Evolutionary conservation across 2,113 vertebrate genomes (phyloP).

Genomic region (Scolopax mira): DNA sequence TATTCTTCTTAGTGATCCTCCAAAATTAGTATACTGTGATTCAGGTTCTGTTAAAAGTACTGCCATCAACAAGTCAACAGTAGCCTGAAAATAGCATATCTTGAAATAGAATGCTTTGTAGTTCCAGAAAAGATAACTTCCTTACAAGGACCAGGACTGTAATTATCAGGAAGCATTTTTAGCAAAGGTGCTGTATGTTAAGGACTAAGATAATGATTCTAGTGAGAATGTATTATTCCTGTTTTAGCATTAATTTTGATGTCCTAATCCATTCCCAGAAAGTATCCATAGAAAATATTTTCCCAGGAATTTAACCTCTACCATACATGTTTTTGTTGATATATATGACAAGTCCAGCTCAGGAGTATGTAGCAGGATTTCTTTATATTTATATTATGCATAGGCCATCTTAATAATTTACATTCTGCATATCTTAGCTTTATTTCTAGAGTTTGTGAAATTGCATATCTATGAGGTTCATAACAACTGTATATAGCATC

Average conservation of each 20-base stretch:
- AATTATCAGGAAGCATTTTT: neutral
- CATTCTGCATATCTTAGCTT: neutral
- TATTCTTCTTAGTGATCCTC: neutral
- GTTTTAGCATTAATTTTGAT: neutral
- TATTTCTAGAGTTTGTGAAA: neutral
- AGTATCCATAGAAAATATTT: neutral
- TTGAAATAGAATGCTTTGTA: constrained; percentile 14
- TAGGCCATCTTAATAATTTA: neutral
- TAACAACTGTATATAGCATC: neutral
- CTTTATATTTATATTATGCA: neutral
- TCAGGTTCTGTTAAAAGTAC: neutral
- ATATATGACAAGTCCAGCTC: neutral
- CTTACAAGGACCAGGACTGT: neutral
- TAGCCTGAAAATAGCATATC: neutral
- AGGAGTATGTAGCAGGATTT: neutral
- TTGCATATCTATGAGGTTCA: neutral
- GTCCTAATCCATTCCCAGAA: neutral
- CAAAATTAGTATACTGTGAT: neutral
- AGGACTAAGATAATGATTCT: neutral
- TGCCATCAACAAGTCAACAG: constrained; percentile 21
- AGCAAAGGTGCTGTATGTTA: neutral
- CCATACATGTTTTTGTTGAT: neutral
- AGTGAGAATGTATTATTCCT: neutral
- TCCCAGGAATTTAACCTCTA: neutral
- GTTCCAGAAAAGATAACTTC: neutral